Conservation (phyloP, 2,113 vertebrate species). For the Dendropsophus ebraccatus region DNA sequence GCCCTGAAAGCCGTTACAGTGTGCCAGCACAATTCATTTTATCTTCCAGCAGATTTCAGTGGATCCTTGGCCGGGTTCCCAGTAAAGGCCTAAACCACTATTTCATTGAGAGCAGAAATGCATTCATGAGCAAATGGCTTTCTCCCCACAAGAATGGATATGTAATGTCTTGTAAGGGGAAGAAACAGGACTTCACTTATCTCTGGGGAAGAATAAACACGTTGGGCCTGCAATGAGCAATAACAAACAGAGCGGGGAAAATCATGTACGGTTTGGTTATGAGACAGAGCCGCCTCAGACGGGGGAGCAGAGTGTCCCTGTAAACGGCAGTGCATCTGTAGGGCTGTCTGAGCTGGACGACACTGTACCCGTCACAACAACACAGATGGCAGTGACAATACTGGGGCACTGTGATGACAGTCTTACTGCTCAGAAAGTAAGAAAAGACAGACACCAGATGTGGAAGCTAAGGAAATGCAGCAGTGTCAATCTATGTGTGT, state of each 20-base stretch:
- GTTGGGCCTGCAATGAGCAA: neutral
- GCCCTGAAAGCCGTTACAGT: neutral
- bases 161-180: slow-evolving; percentile 6
- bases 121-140: slow-evolving; percentile 26
- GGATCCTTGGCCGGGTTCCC: slow-evolving; percentile 18
- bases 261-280: neutral
- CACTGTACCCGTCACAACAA: neutral
- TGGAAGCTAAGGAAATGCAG: too few species aligned
- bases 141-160: neutral
- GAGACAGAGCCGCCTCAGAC: neutral
- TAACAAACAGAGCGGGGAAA: neutral
- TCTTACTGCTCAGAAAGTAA: neutral
- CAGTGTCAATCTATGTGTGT: too few species aligned
- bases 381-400: neutral
- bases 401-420: neutral
- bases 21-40: neutral
- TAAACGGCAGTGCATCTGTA: neutral
- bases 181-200: neutral
- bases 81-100: slow-evolving; percentile 17
- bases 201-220: neutral
- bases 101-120: slow-evolving; percentile 4
- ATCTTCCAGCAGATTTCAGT: neutral
- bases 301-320: neutral
- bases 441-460: too few species aligned
- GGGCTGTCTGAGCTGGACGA: neutral